phyloP scores from a whole-genome alignment of 2,888 invertebrate genomes.

The Tigriopus californicus region DNA sequence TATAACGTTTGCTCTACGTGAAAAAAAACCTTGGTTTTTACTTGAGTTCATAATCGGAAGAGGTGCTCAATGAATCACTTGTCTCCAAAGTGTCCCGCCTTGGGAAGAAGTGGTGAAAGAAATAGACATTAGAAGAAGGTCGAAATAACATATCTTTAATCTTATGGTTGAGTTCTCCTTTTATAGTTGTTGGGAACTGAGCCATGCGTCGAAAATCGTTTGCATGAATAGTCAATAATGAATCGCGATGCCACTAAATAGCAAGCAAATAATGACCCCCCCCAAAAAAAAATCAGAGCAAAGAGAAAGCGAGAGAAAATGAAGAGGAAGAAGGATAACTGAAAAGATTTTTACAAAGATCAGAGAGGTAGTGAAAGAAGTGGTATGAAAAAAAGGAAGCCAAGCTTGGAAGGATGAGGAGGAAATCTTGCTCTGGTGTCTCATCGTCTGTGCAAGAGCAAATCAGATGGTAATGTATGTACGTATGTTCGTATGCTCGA shows the following conservation, averaged over 20 bases:
- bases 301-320: constrained; percentile 10
- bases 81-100: no score
- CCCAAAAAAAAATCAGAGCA: constrained; percentile 16
- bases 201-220: neutral
- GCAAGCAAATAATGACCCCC: constrained; percentile 19
- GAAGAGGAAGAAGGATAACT: neutral
- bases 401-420: constrained; percentile 7
- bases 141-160: neutral
- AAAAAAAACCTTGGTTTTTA: no score
- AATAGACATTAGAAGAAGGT: neutral
- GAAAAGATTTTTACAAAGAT: neutral
- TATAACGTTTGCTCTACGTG: no score
- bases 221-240: neutral
- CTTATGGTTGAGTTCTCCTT: no score
- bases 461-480: neutral
- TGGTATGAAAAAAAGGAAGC: constrained; percentile 6
- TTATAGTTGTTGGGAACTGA: no score
- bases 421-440: neutral
- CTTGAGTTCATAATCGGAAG: no score
- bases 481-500: neutral
- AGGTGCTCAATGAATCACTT: no score
- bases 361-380: constrained; percentile 15
- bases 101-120: no score
- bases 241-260: neutral
- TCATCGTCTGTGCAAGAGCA: neutral